Base-by-base conservation (phyloP, 64 coral and sea anemone species). In the Exaiptasia diaphana region DNA sequence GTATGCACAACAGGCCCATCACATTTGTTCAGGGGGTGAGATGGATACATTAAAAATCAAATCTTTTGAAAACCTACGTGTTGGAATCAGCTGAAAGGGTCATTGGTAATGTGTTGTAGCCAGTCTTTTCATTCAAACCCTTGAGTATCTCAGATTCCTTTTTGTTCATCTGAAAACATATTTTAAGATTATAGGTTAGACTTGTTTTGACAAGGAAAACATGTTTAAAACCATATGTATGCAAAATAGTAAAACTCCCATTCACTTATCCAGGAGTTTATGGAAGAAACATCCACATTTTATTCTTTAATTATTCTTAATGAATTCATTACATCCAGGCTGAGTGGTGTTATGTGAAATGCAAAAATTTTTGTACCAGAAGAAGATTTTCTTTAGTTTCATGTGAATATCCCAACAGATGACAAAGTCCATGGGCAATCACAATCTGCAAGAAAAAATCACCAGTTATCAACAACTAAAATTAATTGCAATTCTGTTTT, bases 401-500 rank as follows among this genome's bases (percentile, higher is more conserved):
- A 58, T 90, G 88, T 41, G 67, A 83, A 41, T 90, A 90, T 5
- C 88, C 88, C 24, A 90, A 65, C 2, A 90, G 55, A 42, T 90
- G 88, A 53, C 79, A 90, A 32, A 90, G 64, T 2, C 88, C 88
- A 76, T 90, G 88, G 10, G 79, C 72, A 50, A 90, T 83, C 29
- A 83, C 38, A n/a, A 90, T 79, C 88, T 90, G 55, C 13, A 13
- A 65, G 32, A 61, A 29, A 61, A 60, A 0, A 15, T 24, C 24
- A 43, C 13, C 18, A 63, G 25, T 4, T 40, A 44, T 14, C 23
- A 24, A 36, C 7, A 15, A 57, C 27, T 40, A 53, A 25, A 28
- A 3, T 29, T 37, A 76, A 56, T 5, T 34, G 30, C 9, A 75
- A 57, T 22, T 3, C n/a, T 58, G 54, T 18, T 22, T n/a, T n/a